phyloP scores from a whole-genome alignment of 2,797 vertebrate species.

The Mareca penelope region DNA sequence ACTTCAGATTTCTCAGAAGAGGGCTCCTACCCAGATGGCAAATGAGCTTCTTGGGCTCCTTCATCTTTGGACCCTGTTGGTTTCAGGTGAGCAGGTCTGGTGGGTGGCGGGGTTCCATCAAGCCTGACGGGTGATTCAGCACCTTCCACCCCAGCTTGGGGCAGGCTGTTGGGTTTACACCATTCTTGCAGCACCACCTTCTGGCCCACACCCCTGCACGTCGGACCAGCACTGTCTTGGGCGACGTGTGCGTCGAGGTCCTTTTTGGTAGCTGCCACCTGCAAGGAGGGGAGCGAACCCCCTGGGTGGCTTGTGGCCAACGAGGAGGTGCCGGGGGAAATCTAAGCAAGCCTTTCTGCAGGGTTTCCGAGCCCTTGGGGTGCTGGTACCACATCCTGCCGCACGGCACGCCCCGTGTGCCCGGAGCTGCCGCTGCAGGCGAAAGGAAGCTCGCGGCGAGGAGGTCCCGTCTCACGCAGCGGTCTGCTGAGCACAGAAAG shows the following conservation, averaged over 20 bases:
- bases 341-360: background rate
- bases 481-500: background rate
- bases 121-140: conserved; percentile 5
- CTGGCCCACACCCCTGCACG: background rate
- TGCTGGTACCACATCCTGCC: conserved; percentile 46
- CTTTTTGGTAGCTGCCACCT: background rate
- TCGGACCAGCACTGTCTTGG: rapidly evolving
- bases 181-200: conserved; percentile 4
- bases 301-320: background rate
- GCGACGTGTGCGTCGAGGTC: rapidly evolving
- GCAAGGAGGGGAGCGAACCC: background rate
- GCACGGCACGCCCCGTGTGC: background rate
- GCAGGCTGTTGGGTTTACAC: rapidly evolving
- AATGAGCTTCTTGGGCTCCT: background rate
- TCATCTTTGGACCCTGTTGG: background rate
- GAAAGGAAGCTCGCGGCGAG: background rate
- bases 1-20: background rate
- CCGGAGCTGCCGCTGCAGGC: rapidly evolving
- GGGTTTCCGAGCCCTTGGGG: background rate
- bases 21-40: background rate
- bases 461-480: background rate
- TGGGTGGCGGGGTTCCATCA: background rate
- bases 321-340: background rate
- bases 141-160: background rate
- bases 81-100: background rate